Percentiles rank a stretch among this genome's conserved stretches.
phyloP scores from a whole-genome alignment of 2,797 vertebrate species.

The Gymnopithys bicolor region DNA sequence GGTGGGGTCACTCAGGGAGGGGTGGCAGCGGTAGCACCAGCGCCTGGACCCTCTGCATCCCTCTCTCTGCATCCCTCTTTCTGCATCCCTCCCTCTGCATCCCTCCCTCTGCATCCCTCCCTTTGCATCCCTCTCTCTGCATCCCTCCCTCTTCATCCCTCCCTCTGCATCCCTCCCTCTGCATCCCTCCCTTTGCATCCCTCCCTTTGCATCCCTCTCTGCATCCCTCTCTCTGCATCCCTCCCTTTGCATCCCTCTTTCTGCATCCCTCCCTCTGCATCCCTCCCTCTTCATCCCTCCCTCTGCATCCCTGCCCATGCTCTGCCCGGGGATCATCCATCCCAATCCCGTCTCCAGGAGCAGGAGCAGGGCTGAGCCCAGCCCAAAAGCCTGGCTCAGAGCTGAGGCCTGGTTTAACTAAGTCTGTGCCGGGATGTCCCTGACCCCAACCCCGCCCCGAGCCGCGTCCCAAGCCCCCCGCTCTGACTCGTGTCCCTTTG shows the following conservation, averaged over 20 bases:
- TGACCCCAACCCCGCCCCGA: background rate
- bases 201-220: too few relatives aligned
- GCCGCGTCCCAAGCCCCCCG: rapidly evolving
- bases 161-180: too few relatives aligned
- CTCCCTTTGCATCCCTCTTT: too few relatives aligned
- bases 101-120: too few relatives aligned
- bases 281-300: too few relatives aligned
- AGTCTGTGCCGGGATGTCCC: background rate
- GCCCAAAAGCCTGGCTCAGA: background rate
- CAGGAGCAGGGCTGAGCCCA: background rate
- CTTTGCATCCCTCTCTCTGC: too few relatives aligned
- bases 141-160: too few relatives aligned
- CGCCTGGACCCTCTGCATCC: background rate
- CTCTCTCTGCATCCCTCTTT: too few relatives aligned
- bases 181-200: too few relatives aligned
- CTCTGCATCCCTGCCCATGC: background rate
- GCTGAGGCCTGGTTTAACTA: background rate
- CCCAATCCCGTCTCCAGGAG: background rate
- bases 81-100: too few relatives aligned
- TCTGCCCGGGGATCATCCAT: rapidly evolving
- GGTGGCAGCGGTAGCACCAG: background rate
- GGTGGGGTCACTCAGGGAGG: background rate
- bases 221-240: too few relatives aligned
- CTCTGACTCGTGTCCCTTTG: background rate
- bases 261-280: too few relatives aligned